These are phyloP conservation scores for Agonopterix arenella DNA, from an alignment of 2,888 invertebrate species.

Conservation along the genomic window DNA sequence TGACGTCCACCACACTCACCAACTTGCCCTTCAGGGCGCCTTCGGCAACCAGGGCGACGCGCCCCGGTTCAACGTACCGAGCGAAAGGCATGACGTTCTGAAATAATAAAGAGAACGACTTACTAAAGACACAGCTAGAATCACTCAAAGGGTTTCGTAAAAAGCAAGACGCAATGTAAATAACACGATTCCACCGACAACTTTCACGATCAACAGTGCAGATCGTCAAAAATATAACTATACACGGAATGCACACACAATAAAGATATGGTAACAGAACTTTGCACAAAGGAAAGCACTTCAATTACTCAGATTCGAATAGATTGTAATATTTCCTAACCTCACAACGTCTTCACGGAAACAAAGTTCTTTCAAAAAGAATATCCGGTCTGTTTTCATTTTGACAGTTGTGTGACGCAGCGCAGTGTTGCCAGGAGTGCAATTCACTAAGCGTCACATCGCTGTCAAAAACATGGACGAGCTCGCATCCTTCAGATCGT, in stretches of 20 bases:
- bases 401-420: constrained; percentile 14
- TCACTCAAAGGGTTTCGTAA: too few species aligned
- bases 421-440: neutral
- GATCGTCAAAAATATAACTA: neutral
- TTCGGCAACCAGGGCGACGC: constrained; percentile 95
- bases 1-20: constrained; percentile 95
- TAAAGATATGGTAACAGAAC: neutral
- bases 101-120: constrained; percentile 27
- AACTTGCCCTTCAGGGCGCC: constrained; percentile 95
- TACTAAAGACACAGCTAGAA: too few species aligned
- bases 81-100: constrained; percentile 85
- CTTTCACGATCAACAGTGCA: constrained; percentile 1
- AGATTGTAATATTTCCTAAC: constrained; percentile 60
- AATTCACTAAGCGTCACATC: too few species aligned
- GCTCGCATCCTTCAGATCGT: too few species aligned
- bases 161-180: neutral
- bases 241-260: neutral
- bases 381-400: constrained; percentile 23
- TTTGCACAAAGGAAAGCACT: neutral
- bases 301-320: constrained; percentile 32
- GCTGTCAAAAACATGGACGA: too few species aligned
- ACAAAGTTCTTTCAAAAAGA: constrained; percentile 55
- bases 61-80: constrained; percentile 97
- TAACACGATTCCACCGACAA: constrained; percentile 10
- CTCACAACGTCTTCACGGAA: constrained; percentile 62